Evolutionary conservation across 2,113 vertebrate species (phyloP).

Genomic region (Platichthys flesus): DNA sequence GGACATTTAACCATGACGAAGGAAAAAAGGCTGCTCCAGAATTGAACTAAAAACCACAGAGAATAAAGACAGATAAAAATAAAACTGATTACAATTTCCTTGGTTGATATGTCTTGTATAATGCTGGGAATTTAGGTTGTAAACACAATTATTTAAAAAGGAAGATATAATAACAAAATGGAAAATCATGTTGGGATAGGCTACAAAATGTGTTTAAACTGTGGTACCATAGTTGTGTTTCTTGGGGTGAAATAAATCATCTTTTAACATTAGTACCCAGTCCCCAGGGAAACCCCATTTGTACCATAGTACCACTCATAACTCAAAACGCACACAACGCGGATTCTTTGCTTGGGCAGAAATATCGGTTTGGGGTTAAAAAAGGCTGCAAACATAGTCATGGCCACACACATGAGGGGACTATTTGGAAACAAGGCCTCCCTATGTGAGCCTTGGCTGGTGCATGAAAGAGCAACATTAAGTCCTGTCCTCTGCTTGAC

Average conservation of each 20-base stretch:
- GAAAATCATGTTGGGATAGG: too few relatives aligned
- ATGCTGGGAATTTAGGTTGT: neutral
- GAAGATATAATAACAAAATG: too few relatives aligned
- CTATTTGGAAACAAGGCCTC: constrained; percentile 62
- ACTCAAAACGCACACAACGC: constrained; percentile 11
- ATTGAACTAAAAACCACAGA: neutral
- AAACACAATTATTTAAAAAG: too few relatives aligned
- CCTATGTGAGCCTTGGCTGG: constrained; percentile 49
- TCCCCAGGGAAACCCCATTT: constrained; percentile 11
- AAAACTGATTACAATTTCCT: neutral
- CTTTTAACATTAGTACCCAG: neutral
- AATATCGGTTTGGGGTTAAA: constrained; percentile 34
- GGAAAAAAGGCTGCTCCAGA: neutral
- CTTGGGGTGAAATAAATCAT: neutral
- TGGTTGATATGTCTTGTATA: neutral
- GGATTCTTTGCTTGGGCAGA: constrained; percentile 32
- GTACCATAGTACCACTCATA: neutral
- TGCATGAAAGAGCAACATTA: constrained; percentile 68
- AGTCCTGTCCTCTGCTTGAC: constrained; percentile 58
- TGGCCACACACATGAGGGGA: constrained; percentile 16
- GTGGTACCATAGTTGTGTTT: neutral
- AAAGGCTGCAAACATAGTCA: constrained; percentile 32
- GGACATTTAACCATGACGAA: neutral
- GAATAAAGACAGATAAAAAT: neutral
- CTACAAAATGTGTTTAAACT: neutral